These are phyloP conservation scores for Eristalis arbustorum DNA, from an alignment of 2,888 invertebrate genomes.

Conservation along the genomic window DNA sequence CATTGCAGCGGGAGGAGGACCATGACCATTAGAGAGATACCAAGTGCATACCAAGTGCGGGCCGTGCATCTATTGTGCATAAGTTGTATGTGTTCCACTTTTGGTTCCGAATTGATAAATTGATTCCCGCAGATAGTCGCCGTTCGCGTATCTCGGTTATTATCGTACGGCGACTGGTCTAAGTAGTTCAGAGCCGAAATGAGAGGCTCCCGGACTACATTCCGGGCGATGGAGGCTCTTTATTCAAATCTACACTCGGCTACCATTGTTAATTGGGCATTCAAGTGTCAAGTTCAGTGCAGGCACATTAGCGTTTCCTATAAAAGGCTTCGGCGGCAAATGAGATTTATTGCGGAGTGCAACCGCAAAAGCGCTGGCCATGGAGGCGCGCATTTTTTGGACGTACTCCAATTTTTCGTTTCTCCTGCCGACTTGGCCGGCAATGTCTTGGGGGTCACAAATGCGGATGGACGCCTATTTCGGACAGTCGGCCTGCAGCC, in stretches of 20 bases:
- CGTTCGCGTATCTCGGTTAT: constrained; percentile 16
- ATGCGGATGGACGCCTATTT: constrained; percentile 54
- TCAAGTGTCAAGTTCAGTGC: constrained; percentile 80
- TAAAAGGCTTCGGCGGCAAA: constrained; percentile 75
- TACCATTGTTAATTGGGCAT: constrained; percentile 79
- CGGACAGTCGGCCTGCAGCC: constrained; percentile 36
- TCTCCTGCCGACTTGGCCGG: background rate
- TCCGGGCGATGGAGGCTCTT: constrained; percentile 46
- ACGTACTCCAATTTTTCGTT: constrained; percentile 57
- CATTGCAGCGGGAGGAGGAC: constrained; percentile 43
- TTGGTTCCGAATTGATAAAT: constrained; percentile 66
- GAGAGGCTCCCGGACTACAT: constrained; percentile 35
- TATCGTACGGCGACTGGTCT: constrained; percentile 1
- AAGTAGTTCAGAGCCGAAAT: constrained; percentile 48
- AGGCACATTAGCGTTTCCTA: constrained; percentile 80
- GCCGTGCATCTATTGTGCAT: constrained; percentile 17
- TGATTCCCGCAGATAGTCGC: constrained; percentile 55
- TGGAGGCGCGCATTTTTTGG: constrained; percentile 31
- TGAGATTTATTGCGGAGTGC: constrained; percentile 66
- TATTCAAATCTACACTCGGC: constrained; percentile 70
- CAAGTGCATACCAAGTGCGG: constrained; percentile 28
- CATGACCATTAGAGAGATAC: constrained; percentile 63
- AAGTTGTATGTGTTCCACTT: constrained; percentile 53
- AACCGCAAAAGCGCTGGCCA: constrained; percentile 33
- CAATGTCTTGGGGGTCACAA: constrained; percentile 42